phyloP scores from a whole-genome alignment of 2,888 invertebrate species.

The Lycia hirtaria region DNA sequence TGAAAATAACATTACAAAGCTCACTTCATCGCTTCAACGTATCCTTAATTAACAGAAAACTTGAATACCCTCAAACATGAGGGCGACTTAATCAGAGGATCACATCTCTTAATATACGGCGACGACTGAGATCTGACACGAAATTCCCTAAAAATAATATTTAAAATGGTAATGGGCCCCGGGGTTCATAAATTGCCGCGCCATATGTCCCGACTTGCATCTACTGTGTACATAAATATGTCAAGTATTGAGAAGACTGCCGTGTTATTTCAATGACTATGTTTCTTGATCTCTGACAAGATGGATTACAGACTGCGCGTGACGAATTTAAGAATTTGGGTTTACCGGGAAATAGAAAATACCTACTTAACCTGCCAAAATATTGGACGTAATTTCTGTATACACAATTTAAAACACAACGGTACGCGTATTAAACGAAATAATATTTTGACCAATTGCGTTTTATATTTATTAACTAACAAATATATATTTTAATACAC shows the following conservation, averaged over 20 bases:
- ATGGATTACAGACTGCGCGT: conserved; percentile 38
- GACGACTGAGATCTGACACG: conserved; percentile 85
- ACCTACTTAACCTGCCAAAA: too few species aligned
- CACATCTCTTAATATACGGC: conserved; percentile 83
- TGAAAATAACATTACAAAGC: too few species aligned
- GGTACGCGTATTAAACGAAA: too few species aligned
- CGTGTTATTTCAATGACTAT: conserved; percentile 60
- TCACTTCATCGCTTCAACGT: conserved; percentile 50
- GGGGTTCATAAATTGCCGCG: conserved; percentile 83
- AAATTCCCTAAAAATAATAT: conserved; percentile 86
- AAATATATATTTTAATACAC: too few species aligned
- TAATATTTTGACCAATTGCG: too few species aligned
- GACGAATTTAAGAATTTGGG: conserved; percentile 25
- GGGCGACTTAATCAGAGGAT: conserved; percentile 82
- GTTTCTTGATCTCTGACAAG: conserved; percentile 65
- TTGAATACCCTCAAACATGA: conserved; percentile 69
- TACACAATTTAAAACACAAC: too few species aligned
- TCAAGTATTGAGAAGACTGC: conserved; percentile 80
- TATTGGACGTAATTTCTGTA: too few species aligned
- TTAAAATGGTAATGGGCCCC: conserved; percentile 85
- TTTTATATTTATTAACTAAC: too few species aligned
- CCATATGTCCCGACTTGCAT: conserved; percentile 83
- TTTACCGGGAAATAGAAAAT: conserved; percentile 4
- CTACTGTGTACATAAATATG: conserved; percentile 85
- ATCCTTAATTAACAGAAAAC: conserved; percentile 80